Conservation (phyloP, 2,888 invertebrate genomes). For the Phrixothrix hirtus region DNA sequence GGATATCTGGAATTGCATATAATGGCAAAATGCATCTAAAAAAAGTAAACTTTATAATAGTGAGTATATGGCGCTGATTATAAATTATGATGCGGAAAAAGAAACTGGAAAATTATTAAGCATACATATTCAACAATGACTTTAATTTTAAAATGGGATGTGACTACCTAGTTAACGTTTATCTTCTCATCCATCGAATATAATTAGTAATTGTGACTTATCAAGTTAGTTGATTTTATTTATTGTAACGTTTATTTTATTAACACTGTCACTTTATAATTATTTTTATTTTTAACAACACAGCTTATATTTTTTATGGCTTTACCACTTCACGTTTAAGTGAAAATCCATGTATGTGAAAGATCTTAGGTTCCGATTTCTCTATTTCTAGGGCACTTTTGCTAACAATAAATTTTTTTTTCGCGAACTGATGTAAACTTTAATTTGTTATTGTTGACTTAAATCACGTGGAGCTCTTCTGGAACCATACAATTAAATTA, state of each 20-base stretch:
- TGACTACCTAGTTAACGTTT: background rate
- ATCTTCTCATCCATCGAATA: background rate
- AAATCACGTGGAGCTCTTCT: too few relatives aligned
- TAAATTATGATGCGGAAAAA: slow-evolving; percentile 43
- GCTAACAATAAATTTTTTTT: too few relatives aligned
- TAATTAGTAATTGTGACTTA: too few relatives aligned
- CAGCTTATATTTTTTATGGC: too few relatives aligned
- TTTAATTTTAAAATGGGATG: background rate
- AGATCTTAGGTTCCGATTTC: background rate
- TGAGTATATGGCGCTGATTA: slow-evolving; percentile 50
- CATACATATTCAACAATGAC: slow-evolving; percentile 19
- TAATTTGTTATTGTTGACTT: too few relatives aligned
- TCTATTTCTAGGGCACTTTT: background rate
- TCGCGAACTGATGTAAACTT: too few relatives aligned
- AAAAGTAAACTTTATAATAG: slow-evolving; percentile 45
- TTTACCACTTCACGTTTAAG: background rate
- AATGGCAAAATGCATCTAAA: slow-evolving; percentile 53
- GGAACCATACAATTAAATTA: too few relatives aligned
- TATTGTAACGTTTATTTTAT: too few relatives aligned
- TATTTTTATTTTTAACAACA: too few relatives aligned
- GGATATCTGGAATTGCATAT: slow-evolving; percentile 44
- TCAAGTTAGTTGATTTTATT: too few relatives aligned
- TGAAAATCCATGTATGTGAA: background rate
- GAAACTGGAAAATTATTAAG: slow-evolving; percentile 13
- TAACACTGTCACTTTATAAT: too few relatives aligned